Conservation (phyloP, 2,888 invertebrate genomes). For the Drosophila putrida region DNA sequence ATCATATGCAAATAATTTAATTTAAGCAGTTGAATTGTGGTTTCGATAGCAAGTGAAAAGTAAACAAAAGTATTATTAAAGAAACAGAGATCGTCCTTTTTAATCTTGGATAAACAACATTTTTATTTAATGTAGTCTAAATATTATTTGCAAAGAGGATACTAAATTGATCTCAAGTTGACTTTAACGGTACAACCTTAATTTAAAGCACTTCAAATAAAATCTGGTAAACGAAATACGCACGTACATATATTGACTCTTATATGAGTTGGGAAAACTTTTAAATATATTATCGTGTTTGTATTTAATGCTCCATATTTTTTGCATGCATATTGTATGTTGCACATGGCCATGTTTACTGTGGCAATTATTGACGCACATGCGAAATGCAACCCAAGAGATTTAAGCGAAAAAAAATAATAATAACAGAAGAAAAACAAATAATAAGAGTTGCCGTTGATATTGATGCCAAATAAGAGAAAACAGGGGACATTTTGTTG, state of each 20-base stretch:
- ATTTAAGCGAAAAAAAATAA: conserved; percentile 47
- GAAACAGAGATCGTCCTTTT: too few species aligned
- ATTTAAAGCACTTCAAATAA: conserved; percentile 1
- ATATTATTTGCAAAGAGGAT: background rate
- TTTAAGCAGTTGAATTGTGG: too few species aligned
- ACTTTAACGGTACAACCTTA: background rate
- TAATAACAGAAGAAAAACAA: conserved; percentile 10
- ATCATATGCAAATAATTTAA: too few species aligned
- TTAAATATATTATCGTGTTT: conserved; percentile 53
- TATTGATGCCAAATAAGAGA: conserved; percentile 24
- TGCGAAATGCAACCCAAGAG: conserved; percentile 63
- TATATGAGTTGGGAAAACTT: conserved; percentile 2
- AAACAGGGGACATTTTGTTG: conserved; percentile 13
- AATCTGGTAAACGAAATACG: background rate
- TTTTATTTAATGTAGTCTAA: background rate
- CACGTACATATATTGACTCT: too few species aligned
- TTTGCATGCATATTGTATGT: conserved; percentile 35
- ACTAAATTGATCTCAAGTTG: conserved; percentile 12
- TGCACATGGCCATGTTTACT: conserved; percentile 54
- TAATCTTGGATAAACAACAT: background rate
- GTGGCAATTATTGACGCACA: conserved; percentile 77
- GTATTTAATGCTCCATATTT: conserved; percentile 47
- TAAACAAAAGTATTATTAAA: background rate
- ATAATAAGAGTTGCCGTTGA: conserved; percentile 31
- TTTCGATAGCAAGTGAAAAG: background rate